Conservation (phyloP, 2,888 invertebrate species). For the Ectobius pallidus region DNA sequence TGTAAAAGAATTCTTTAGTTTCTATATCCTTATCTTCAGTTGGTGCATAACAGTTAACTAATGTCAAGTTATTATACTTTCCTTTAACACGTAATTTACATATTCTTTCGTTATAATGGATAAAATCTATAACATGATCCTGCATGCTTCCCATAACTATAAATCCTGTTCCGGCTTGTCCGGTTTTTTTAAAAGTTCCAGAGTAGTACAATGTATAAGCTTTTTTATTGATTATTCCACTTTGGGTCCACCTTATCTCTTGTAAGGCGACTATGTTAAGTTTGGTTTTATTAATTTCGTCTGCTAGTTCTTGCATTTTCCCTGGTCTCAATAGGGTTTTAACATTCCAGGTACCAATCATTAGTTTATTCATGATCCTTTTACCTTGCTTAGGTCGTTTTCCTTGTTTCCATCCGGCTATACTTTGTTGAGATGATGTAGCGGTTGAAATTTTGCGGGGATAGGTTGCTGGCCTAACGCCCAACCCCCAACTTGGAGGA, state of each 20-base stretch:
- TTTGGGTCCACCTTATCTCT: neutral
- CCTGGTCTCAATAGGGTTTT: neutral
- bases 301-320: neutral
- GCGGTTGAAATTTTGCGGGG: neutral
- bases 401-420: no score
- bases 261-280: neutral
- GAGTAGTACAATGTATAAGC: neutral
- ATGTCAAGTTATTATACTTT: neutral
- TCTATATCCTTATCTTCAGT: neutral
- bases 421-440: no score
- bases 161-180: neutral
- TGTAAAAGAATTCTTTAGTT: neutral
- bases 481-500: neutral
- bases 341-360: neutral
- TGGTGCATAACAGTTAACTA: neutral
- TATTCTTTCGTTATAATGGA: neutral
- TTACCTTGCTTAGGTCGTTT: neutral
- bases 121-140: neutral
- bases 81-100: constrained; percentile 11
- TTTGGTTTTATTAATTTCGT: neutral
- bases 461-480: neutral
- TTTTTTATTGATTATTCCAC: neutral
- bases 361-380: neutral
- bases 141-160: neutral
- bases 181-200: neutral